Evolutionary conservation across 2,113 vertebrate genomes (phyloP).

Genomic region (Eubucco bourcierii): DNA sequence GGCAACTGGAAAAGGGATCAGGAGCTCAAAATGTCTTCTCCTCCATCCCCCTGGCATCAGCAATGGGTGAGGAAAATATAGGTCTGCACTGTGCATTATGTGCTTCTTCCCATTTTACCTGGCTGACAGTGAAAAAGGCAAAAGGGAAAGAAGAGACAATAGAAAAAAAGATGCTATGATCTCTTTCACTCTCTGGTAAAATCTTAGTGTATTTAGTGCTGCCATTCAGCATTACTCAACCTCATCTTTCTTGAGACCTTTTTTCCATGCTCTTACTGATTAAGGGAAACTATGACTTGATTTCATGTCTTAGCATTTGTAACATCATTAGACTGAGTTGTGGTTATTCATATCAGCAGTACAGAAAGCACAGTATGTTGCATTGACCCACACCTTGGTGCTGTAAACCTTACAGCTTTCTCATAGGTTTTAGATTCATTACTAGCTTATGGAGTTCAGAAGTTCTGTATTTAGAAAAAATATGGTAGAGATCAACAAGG

Average conservation of each 20-base stretch:
- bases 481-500: fast-evolving
- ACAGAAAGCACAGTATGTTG: not conserved
- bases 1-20: too few species aligned
- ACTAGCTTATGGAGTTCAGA: not conserved
- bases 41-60: too few species aligned
- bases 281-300: not conserved
- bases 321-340: not conserved
- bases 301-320: not conserved
- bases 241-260: not conserved
- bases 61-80: not conserved
- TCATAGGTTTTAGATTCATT: not conserved
- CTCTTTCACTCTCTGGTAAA: not conserved
- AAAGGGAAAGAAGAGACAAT: not conserved
- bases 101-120: fast-evolving
- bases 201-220: not conserved
- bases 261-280: not conserved
- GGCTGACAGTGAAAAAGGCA: not conserved
- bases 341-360: not conserved
- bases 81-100: not conserved
- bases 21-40: too few species aligned
- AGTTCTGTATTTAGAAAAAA: not conserved
- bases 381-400: not conserved
- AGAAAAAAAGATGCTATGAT: not conserved
- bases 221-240: not conserved
- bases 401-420: not conserved